phyloP scores from a whole-genome alignment of 2,888 invertebrate genomes.

The Sepiola atlantica region DNA sequence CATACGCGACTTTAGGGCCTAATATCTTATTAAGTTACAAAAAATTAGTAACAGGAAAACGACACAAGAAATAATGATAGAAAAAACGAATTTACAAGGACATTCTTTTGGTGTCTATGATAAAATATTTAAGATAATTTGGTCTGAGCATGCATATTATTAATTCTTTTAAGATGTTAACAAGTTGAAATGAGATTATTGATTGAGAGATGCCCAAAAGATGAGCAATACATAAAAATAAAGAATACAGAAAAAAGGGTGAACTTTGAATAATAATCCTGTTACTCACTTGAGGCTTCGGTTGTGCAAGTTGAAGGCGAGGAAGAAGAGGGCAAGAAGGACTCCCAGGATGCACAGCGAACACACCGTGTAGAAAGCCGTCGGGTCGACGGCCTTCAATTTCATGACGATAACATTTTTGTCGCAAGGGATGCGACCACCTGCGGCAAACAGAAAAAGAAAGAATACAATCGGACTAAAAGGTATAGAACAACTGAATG shows the following conservation, averaged over 20 bases:
- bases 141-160: neutral
- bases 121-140: too few relatives aligned
- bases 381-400: slow-evolving; percentile 86
- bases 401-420: slow-evolving; percentile 76
- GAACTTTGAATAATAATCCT: neutral
- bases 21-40: too few relatives aligned
- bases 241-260: neutral
- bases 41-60: too few relatives aligned
- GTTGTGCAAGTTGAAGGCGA: slow-evolving; percentile 95
- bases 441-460: slow-evolving; percentile 73
- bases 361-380: slow-evolving; percentile 84
- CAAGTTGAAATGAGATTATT: neutral
- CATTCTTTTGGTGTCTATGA: too few relatives aligned
- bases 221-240: too few relatives aligned
- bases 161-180: neutral
- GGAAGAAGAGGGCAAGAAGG: slow-evolving; percentile 89
- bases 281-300: slow-evolving; percentile 66
- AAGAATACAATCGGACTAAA: neutral
- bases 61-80: too few relatives aligned
- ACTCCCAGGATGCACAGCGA: slow-evolving; percentile 88
- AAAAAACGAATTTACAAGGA: too few relatives aligned
- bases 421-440: slow-evolving; percentile 87
- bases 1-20: too few relatives aligned
- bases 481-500: neutral
- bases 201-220: too few relatives aligned